phyloP scores from a whole-genome alignment of 2,113 vertebrate genomes.

The Morone saxatilis region DNA sequence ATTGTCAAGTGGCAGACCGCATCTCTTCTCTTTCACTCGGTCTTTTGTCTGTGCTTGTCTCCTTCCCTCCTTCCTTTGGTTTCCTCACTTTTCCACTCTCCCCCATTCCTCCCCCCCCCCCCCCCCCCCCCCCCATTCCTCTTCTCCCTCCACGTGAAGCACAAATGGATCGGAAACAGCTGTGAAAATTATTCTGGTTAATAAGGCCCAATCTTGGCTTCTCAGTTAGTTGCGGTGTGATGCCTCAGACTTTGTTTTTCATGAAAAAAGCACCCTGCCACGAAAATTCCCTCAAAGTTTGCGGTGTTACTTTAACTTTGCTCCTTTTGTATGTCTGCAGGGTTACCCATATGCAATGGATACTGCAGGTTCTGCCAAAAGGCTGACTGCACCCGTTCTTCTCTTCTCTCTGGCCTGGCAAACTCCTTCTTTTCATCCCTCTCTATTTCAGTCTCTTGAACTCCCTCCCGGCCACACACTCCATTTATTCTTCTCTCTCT shows the following conservation, averaged over 20 bases:
- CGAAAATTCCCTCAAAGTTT: constrained; percentile 57
- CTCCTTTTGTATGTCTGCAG: constrained; percentile 42
- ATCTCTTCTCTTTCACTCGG: constrained; percentile 4
- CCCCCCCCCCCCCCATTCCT: constrained; percentile 21
- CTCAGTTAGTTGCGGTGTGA: constrained; percentile 34
- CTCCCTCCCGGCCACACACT: constrained; percentile 40
- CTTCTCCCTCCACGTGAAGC: constrained; percentile 50
- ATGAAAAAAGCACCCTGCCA: constrained; percentile 38
- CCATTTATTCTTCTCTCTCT: constrained; percentile 52
- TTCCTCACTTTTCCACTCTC: constrained; percentile 44
- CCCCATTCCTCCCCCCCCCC: constrained; percentile 28
- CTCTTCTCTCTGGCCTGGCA: too few relatives aligned
- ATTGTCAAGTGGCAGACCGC: constrained; percentile 14
- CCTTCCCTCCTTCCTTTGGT: constrained; percentile 16
- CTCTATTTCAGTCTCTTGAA: constrained; percentile 57
- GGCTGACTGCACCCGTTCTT: constrained; percentile 59
- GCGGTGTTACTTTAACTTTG: constrained; percentile 59
- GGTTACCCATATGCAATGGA: constrained; percentile 72
- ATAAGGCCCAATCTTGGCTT: constrained; percentile 56
- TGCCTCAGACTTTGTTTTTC: constrained; percentile 47
- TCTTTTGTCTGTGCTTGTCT: neutral
- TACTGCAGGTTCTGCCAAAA: constrained; percentile 66
- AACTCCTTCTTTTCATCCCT: constrained; percentile 44
- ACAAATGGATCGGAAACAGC: constrained; percentile 80
- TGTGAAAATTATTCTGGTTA: constrained; percentile 77